A percentile compares a stretch with the other conserved stretches of the same genome.
phyloP scores from a whole-genome alignment of 2,888 invertebrate genomes.

The Drosophila neoperkinsi region DNA sequence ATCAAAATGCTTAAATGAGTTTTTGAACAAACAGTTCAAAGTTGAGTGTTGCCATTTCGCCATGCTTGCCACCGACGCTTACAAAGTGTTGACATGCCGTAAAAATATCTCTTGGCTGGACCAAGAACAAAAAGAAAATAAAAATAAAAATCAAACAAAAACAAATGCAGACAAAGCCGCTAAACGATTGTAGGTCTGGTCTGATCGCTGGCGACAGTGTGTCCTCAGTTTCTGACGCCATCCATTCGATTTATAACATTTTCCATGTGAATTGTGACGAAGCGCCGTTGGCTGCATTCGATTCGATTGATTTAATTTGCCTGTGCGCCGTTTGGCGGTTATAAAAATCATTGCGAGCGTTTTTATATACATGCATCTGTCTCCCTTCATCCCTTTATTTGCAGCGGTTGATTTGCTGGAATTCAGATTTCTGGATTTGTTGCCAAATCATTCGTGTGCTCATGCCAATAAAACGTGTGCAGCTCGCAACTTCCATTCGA shows the following conservation, averaged over 20 bases:
- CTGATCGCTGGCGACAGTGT: constrained; percentile 61
- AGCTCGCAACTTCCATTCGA: constrained; percentile 76
- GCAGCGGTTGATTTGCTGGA: constrained; percentile 2
- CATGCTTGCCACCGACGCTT: not conserved
- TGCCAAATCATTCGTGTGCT: constrained; percentile 74
- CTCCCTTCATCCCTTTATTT: constrained; percentile 6
- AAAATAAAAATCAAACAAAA: constrained; percentile 9
- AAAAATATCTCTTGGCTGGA: constrained; percentile 33
- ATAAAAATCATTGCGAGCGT: constrained; percentile 73
- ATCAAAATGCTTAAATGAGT: constrained; percentile 63
- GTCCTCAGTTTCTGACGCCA: not conserved
- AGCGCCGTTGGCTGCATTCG: constrained; percentile 64
- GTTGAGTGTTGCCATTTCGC: constrained; percentile 12
- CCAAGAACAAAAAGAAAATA: constrained; percentile 12
- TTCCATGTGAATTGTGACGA: constrained; percentile 69
- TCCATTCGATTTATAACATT: constrained; percentile 69
- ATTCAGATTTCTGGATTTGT: constrained; percentile 53
- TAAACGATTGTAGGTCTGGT: constrained; percentile 58
- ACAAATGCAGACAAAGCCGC: constrained; percentile 53
- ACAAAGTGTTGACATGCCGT: constrained; percentile 65
- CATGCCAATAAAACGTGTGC: constrained; percentile 68
- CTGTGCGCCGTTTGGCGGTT: constrained; percentile 70
- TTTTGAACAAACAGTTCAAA: constrained; percentile 23
- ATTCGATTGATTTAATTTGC: constrained; percentile 79
- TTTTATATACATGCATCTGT: constrained; percentile 45